Evolutionary conservation across 2,888 invertebrate species (phyloP), one percentile per base, ranked within the genome.

Genomic region (Noctua janthe): DNA sequence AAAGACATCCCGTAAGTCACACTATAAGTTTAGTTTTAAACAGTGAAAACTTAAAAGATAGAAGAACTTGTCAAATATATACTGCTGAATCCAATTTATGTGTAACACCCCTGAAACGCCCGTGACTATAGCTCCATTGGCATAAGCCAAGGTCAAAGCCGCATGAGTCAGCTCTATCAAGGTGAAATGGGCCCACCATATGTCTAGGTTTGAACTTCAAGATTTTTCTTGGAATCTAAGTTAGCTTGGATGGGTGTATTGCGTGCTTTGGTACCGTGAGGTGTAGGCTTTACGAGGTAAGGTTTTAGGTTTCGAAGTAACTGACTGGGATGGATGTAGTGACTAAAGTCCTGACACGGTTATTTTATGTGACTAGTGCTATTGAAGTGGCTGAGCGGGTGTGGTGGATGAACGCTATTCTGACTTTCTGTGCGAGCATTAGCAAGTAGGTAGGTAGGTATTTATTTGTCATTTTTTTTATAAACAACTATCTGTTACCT

Each of bases 111-210:
- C 51, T 51, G 11, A 67, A 35, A 59, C 64, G 10, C 43, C 20
- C n/a, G 10, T 73, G 23, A 62, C 39, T 17, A 56, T 5, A 8
- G 23, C 64, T 29, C 51, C 51, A 43, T 73, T 56, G 72, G n/a
- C 59, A 29, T 43, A 43, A 70, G 56, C 49, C 76, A 82, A 83
- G 83, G 86, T 54, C 15, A 67, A 4, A 15, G 54, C 2, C 20
- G 51, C n/a, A 17, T 83, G 86, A 82, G 54, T 83, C 86, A 83
- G 77, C 35, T 64, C 29, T 29, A 13, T 69, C 82, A 86, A 86
- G 83, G 62, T 72, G 23, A 59, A 80, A n/a, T 69, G 4, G 20
- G 49, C 17, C 51, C 29, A 54, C 35, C 29, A 17, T 47, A 43
- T 56, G 69, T 59, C 39, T 23, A 2, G 35, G 13, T 49, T n/a